Conservation (phyloP, 2,113 vertebrate genomes). For the Leptodactylus fuscus region DNA sequence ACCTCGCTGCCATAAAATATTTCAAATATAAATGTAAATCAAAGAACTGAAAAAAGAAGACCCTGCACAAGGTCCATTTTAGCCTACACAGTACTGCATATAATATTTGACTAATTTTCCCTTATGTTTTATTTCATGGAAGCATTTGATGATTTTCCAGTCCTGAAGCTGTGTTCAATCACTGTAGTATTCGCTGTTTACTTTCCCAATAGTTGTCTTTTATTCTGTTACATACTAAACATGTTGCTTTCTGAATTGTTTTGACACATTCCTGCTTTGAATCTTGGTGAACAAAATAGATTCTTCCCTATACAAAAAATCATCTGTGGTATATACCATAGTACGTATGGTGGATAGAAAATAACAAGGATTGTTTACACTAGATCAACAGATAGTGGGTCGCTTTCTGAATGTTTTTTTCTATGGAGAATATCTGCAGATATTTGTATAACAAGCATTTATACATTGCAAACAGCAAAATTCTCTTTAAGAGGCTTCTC, state of each 20-base stretch:
- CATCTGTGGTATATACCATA: neutral
- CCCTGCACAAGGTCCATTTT: neutral
- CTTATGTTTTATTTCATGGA: no score
- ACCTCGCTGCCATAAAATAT: no score
- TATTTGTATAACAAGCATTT: neutral
- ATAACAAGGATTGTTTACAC: neutral
- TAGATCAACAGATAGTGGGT: neutral
- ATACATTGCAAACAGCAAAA: neutral
- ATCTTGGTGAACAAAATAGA: constrained; percentile 38
- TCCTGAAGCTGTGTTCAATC: neutral
- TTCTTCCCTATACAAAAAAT: neutral
- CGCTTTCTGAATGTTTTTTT: neutral
- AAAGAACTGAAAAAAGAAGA: no score
- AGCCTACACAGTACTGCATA: neutral
- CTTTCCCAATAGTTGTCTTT: neutral
- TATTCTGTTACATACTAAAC: neutral
- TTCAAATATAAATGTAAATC: no score
- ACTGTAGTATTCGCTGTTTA: neutral
- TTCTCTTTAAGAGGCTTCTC: no score
- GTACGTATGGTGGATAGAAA: neutral
- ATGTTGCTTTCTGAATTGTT: constrained; percentile 10
- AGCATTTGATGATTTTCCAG: neutral
- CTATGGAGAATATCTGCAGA: neutral
- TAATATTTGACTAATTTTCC: no score
- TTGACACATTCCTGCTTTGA: constrained; percentile 34